Conservation (phyloP, 2,797 vertebrate species). For the Carduelis carduelis region DNA sequence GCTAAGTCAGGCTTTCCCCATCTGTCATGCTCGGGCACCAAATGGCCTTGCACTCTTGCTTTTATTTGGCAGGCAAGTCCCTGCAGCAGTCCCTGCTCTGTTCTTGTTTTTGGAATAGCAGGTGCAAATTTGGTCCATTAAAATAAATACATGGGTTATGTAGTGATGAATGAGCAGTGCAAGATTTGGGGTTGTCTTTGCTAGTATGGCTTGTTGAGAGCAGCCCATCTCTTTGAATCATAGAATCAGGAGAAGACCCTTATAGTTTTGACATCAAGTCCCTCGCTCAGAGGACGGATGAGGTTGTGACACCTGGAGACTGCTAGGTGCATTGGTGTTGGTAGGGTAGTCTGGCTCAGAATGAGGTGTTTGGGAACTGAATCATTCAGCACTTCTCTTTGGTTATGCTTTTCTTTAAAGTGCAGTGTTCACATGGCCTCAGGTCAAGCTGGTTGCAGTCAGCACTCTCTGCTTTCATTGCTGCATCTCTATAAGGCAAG, state of each 20-base stretch:
- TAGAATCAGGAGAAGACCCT: background rate
- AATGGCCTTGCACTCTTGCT: conserved; percentile 3
- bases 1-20: conserved; percentile 41
- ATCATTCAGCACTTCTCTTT: background rate
- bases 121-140: background rate
- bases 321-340: background rate
- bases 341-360: background rate
- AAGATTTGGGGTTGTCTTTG: background rate
- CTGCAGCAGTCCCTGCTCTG: background rate
- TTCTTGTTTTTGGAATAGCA: background rate
- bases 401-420: background rate
- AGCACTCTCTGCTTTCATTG: background rate
- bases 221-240: background rate
- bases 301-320: background rate
- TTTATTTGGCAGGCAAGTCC: conserved; percentile 5
- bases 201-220: background rate
- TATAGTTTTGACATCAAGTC: background rate
- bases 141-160: background rate
- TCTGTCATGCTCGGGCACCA: background rate
- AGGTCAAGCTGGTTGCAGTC: background rate
- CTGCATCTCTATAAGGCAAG: background rate
- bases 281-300: background rate
- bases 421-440: background rate
- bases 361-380: background rate
- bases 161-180: accelerated